Base-by-base conservation (phyloP, 2,888 invertebrate genomes). In the Melanargia galathea region DNA sequence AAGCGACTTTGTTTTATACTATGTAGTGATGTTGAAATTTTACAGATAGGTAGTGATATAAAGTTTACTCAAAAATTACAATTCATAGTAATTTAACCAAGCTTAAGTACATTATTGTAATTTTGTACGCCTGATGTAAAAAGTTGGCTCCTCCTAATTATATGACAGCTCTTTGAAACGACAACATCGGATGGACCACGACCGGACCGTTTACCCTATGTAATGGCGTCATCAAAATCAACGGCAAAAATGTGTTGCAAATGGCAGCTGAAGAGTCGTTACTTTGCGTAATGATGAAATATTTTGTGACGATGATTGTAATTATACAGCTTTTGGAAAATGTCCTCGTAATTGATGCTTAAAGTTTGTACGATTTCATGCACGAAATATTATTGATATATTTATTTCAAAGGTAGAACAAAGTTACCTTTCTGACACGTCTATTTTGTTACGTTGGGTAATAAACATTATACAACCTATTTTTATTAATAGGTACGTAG, bases 171-270 rank as follows among this genome's bases (percentile, higher is more conserved):
- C 43, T 43, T 10, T 43, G 81, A 83, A 86, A 86, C 79, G 81
- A 75, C 77, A 74, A 74, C 77, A 76, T 52, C 63, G 65, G 79
- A 82, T 82, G 87, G 88, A 82, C 85, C 80, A 69, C 77, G 80
- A 83, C 80, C 76, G 80, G 76, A 72, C 75, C 80, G 79, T 78
- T 84, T 82, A 80, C 81, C 82, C 82, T 74, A 71, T 79, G 78
- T 86, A 87, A 88, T 84, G 83, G 77, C 77, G 76, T 76, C 86
- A 85, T 89, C 83, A 86, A 84, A 85, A 77, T 84, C 78, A 81
- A 83, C 78, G 81, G 77, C 81, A 82, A 84, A 87, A 90, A 88
- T 87, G 83, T 86, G 86, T 83, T 84, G 83, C 83, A 80, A 87
- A 88, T 80, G 82, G 77, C 73, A 69, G 68, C 73, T 71, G 64